Percentiles rank a stretch among this genome's conserved stretches.
phyloP scores from a whole-genome alignment of 2,888 invertebrate genomes.

The Glyphotaelius pellucidus region DNA sequence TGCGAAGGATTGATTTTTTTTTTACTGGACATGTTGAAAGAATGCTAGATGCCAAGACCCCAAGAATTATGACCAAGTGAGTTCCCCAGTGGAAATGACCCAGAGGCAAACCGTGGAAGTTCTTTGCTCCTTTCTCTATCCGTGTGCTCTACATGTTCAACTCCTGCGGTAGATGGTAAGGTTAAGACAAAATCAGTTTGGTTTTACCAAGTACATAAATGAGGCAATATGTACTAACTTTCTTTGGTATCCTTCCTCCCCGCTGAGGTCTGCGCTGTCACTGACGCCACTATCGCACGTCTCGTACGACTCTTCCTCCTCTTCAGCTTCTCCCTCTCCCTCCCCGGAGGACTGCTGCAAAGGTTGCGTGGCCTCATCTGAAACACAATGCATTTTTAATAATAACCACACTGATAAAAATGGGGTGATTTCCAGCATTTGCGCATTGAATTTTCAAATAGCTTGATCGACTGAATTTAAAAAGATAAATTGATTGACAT shows the following conservation, averaged over 20 bases:
- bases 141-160: too few species aligned
- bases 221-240: constrained; percentile 45
- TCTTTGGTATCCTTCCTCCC: constrained; percentile 57
- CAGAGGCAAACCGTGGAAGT: too few species aligned
- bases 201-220: not conserved
- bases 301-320: constrained; percentile 91
- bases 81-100: too few species aligned
- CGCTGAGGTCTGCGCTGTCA: constrained; percentile 62
- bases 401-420: not conserved
- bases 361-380: constrained; percentile 65
- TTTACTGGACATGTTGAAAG: too few species aligned
- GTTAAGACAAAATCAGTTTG: too few species aligned
- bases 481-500: not conserved
- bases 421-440: not conserved
- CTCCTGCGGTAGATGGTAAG: too few species aligned
- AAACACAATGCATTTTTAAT: constrained; percentile 14
- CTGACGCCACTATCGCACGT: constrained; percentile 87
- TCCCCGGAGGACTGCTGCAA: constrained; percentile 71
- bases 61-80: too few species aligned
- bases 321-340: constrained; percentile 78
- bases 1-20: too few species aligned
- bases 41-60: too few species aligned
- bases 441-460: too few species aligned
- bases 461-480: too few species aligned
- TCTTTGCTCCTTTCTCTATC: too few species aligned